phyloP scores from a whole-genome alignment of 1,140 invertebrate species.

The Meloidogyne hapla region DNA sequence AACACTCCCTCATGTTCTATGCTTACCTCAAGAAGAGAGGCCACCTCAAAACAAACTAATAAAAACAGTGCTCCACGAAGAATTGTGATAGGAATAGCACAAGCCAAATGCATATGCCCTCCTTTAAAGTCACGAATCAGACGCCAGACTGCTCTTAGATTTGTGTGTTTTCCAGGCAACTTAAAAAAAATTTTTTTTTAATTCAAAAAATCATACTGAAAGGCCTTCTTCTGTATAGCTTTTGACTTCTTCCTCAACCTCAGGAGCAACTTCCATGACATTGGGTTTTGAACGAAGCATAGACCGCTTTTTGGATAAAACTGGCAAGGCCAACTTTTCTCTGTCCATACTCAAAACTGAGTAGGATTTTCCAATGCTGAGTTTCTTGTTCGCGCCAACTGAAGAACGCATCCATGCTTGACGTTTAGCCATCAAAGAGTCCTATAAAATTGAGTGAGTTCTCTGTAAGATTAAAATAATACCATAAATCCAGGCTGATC shows the following conservation, averaged over 20 bases:
- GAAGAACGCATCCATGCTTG: constrained; percentile 59
- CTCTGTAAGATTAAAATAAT: constrained; percentile 1
- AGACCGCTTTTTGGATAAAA: constrained; percentile 53
- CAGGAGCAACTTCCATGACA: constrained; percentile 43
- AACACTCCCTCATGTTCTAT: too few relatives aligned
- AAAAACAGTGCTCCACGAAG: constrained; percentile 54
- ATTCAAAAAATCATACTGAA: constrained; percentile 24
- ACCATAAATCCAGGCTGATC: constrained; percentile 28
- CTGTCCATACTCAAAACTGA: constrained; percentile 55
- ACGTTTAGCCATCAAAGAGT: constrained; percentile 43
- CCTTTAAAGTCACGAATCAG: constrained; percentile 46
- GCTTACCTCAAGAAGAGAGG: constrained; percentile 47
- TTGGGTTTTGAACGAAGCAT: constrained; percentile 46
- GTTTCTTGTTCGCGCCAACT: constrained; percentile 49
- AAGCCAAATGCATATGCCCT: constrained; percentile 43
- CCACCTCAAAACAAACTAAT: constrained; percentile 54
- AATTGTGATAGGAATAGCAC: constrained; percentile 51
- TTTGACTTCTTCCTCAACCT: constrained; percentile 45
- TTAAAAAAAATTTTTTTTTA: constrained; percentile 33
- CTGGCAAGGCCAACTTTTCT: constrained; percentile 54
- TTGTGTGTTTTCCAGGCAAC: constrained; percentile 49
- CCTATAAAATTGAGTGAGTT: too few relatives aligned
- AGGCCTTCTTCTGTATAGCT: constrained; percentile 34
- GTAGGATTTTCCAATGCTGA: constrained; percentile 55
- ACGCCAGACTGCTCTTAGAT: constrained; percentile 41